Evolutionary conservation across 2,888 invertebrate species (phyloP).

Genomic region (Himalopsyche kuldschensis): DNA sequence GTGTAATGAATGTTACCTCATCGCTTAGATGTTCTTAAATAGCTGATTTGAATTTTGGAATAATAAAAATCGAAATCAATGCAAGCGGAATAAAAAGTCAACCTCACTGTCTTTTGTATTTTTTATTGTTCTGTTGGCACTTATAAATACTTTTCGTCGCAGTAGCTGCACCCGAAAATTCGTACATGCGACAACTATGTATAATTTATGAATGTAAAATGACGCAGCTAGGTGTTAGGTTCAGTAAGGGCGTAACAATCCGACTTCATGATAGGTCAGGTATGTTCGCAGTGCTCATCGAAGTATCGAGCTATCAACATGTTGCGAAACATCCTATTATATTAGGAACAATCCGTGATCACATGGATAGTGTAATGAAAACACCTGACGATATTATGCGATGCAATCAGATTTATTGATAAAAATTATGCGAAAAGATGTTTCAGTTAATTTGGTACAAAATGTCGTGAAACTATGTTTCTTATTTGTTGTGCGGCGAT

Average conservation of each 20-base stretch:
- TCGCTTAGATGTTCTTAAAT: too few relatives aligned
- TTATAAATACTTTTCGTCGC: not conserved
- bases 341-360: not conserved
- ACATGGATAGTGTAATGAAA: not conserved
- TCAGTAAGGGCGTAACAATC: not conserved
- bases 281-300: slow-evolving; percentile 7
- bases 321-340: not conserved
- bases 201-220: not conserved
- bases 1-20: too few relatives aligned
- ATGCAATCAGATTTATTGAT: not conserved
- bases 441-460: not conserved
- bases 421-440: not conserved
- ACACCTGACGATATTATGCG: not conserved
- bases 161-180: not conserved
- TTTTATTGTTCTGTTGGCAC: too few relatives aligned
- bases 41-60: too few relatives aligned
- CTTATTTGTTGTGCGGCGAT: too few relatives aligned
- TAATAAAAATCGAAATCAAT: too few relatives aligned
- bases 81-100: too few relatives aligned
- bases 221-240: not conserved
- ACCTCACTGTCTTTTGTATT: too few relatives aligned
- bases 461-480: not conserved
- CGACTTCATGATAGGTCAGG: slow-evolving; percentile 26
- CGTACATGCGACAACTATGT: not conserved
- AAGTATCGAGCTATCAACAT: not conserved